A percentile compares a stretch with the other conserved stretches of the same genome.
Evolutionary conservation across 2,888 invertebrate species (phyloP).

Genomic region (Cepaea hortensis): DNA sequence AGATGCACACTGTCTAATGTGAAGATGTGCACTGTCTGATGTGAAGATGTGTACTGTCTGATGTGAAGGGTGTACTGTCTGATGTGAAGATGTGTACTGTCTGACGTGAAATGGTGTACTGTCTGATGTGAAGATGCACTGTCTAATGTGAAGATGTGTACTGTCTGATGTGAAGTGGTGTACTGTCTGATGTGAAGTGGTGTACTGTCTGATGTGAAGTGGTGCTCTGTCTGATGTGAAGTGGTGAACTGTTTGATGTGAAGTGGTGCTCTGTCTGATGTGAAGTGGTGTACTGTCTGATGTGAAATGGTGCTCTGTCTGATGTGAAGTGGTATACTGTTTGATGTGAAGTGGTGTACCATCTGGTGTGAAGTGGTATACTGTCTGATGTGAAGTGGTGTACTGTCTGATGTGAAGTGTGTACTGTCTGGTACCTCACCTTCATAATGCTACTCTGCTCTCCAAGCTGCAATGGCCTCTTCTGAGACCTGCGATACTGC

Average conservation of each 20-base stretch:
- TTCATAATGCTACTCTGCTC: not conserved
- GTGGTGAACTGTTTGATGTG: too few species aligned
- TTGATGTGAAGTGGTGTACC: not conserved
- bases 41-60: too few species aligned
- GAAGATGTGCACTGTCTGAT: not conserved
- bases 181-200: too few species aligned
- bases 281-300: not conserved
- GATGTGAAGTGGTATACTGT: not conserved
- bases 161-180: too few species aligned
- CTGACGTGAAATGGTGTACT: too few species aligned
- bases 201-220: too few species aligned
- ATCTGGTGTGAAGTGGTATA: not conserved
- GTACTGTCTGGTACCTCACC: not conserved
- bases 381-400: not conserved
- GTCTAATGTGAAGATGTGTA: too few species aligned
- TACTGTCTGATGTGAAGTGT: not conserved
- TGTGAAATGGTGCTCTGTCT: not conserved
- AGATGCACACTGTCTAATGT: not conserved
- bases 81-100: too few species aligned
- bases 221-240: too few species aligned
- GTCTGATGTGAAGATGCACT: too few species aligned
- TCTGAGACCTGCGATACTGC: slow-evolving; percentile 17
- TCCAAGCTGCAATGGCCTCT: slow-evolving; percentile 22
- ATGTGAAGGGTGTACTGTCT: too few species aligned
- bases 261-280: too few species aligned